Conservation (phyloP, 2,113 vertebrate species). For the Brienomyrus brachyistius region DNA sequence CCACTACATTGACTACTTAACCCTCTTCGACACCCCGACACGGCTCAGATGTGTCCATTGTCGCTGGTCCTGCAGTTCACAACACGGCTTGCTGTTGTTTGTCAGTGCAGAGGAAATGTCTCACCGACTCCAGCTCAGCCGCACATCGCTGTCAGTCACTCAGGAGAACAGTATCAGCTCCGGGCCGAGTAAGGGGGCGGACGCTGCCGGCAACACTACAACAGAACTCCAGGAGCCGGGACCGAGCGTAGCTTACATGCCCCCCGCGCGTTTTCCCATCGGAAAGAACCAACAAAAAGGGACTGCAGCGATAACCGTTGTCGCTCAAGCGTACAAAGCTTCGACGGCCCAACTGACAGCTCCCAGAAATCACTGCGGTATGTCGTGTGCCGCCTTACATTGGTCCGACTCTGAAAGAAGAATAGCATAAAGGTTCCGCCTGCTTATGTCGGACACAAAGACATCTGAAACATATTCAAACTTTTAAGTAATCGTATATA, state of each 20-base stretch:
- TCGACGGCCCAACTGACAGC: slow-evolving; percentile 41
- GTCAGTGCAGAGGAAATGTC: not conserved
- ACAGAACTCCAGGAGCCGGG: not conserved
- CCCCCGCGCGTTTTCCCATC: not conserved
- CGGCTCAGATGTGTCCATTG: not conserved
- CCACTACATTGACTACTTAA: not conserved
- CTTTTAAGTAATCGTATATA: not conserved
- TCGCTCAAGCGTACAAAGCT: slow-evolving; percentile 32
- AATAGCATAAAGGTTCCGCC: slow-evolving; percentile 16
- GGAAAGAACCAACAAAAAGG: not conserved
- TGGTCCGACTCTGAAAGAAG: not conserved
- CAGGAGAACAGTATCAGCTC: not conserved
- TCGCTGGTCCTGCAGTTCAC: not conserved
- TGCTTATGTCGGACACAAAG: not conserved
- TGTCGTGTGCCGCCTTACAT: not conserved
- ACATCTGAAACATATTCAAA: not conserved
- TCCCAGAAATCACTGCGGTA: slow-evolving; percentile 57
- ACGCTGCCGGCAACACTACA: not conserved
- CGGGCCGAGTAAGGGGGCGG: not conserved
- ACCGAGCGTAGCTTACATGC: not conserved
- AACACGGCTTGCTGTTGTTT: not conserved
- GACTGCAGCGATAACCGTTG: not conserved
- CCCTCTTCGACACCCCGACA: not conserved
- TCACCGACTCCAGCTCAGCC: slow-evolving; percentile 2
- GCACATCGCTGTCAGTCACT: not conserved